These are phyloP conservation scores for Trichacis sp. DNA, from an alignment of 2,888 invertebrate species.

Conservation along the genomic window DNA sequence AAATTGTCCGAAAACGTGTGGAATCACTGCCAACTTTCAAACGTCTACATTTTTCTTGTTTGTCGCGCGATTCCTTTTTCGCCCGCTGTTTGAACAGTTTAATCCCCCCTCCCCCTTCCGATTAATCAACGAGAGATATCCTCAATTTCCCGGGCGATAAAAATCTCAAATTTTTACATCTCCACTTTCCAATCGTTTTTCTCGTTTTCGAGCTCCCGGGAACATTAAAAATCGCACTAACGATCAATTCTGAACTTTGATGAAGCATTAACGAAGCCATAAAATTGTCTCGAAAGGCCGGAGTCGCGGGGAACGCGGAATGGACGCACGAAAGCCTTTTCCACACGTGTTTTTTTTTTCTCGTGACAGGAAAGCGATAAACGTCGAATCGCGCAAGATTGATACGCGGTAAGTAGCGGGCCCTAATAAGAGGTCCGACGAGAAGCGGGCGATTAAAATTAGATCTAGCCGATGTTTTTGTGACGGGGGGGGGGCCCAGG, in stretches of 20 bases:
- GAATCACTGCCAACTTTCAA: no score
- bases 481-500: constrained; percentile 50
- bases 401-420: constrained; percentile 31
- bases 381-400: constrained; percentile 36
- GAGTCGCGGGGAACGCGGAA: background rate
- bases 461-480: constrained; percentile 62
- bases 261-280: constrained; percentile 3
- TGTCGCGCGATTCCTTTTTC: no score
- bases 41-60: no score
- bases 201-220: background rate
- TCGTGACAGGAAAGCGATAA: constrained; percentile 10
- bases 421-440: constrained; percentile 33
- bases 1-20: no score
- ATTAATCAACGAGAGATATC: no score
- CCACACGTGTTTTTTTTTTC: background rate
- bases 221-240: background rate
- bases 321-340: background rate
- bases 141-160: background rate
- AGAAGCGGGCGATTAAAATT: constrained; percentile 58
- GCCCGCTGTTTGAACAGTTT: no score
- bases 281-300: background rate
- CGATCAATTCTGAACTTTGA: background rate
- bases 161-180: background rate
- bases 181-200: background rate
- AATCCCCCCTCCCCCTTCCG: no score